Evolutionary conservation across 2,113 vertebrate genomes (phyloP).

Genomic region (Tragelaphus imberbis): DNA sequence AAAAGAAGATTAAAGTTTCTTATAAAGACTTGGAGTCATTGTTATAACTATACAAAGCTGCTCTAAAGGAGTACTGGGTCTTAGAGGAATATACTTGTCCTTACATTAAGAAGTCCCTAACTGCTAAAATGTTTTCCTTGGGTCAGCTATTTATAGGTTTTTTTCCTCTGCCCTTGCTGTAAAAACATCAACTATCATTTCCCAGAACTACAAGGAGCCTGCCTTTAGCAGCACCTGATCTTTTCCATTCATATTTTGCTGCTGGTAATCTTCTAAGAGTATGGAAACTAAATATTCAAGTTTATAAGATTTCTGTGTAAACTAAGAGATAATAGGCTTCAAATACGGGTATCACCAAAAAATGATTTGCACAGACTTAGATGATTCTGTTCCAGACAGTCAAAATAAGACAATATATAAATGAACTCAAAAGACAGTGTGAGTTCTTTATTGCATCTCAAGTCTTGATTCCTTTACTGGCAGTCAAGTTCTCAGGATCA

Average conservation of each 20-base stretch:
- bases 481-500: constrained; percentile 17
- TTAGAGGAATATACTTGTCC: neutral
- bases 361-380: neutral
- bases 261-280: neutral
- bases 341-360: constrained; percentile 35
- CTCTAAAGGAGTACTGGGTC: neutral
- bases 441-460: constrained; percentile 13
- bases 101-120: neutral
- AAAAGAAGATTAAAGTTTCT: constrained; percentile 38
- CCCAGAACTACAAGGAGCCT: neutral
- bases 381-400: constrained; percentile 22
- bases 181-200: constrained; percentile 42
- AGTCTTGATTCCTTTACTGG: neutral
- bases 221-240: neutral
- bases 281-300: constrained; percentile 31
- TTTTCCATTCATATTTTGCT: constrained; percentile 32
- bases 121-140: constrained; percentile 1
- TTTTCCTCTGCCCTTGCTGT: constrained; percentile 1
- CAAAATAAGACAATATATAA: neutral
- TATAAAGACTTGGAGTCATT: constrained; percentile 19
- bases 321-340: constrained; percentile 8
- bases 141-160: neutral
- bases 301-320: neutral
- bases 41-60: constrained; percentile 3
- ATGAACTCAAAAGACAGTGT: constrained; percentile 4